Conservation (phyloP, 2,797 vertebrate species). For the Apodemus agrarius region DNA sequence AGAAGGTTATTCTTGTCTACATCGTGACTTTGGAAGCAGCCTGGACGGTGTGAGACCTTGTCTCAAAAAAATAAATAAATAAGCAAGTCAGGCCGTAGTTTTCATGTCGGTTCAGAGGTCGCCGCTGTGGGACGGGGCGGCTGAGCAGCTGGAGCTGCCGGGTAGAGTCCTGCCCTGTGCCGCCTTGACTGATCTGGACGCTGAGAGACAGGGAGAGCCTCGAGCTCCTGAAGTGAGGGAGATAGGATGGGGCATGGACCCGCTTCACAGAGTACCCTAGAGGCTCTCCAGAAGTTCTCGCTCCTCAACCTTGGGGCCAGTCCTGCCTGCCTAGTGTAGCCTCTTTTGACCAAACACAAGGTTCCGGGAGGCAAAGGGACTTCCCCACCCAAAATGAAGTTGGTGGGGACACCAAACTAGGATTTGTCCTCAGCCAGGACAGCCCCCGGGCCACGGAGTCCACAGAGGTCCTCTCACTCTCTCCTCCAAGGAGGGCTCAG, state of each 20-base stretch:
- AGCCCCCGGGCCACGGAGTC: background rate
- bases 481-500: background rate
- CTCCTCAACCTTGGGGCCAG: background rate
- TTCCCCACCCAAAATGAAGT: background rate
- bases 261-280: background rate
- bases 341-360: background rate
- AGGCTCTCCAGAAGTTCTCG: background rate
- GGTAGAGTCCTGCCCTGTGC: background rate
- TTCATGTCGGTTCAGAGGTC: background rate
- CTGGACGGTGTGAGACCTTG: background rate
- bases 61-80: background rate
- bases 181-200: background rate
- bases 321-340: rapidly evolving
- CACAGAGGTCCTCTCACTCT: background rate
- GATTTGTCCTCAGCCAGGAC: background rate
- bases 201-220: background rate
- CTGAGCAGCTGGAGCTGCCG: background rate
- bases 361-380: background rate
- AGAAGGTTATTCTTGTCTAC: background rate
- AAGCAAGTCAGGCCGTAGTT: too few relatives aligned
- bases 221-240: background rate
- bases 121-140: rapidly evolving
- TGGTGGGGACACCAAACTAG: background rate
- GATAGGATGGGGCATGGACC: background rate
- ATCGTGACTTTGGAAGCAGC: background rate